Evolutionary conservation across 2,113 vertebrate species (phyloP), one percentile per base, ranked within the genome.

Genomic region (Ardeotis arabs): DNA sequence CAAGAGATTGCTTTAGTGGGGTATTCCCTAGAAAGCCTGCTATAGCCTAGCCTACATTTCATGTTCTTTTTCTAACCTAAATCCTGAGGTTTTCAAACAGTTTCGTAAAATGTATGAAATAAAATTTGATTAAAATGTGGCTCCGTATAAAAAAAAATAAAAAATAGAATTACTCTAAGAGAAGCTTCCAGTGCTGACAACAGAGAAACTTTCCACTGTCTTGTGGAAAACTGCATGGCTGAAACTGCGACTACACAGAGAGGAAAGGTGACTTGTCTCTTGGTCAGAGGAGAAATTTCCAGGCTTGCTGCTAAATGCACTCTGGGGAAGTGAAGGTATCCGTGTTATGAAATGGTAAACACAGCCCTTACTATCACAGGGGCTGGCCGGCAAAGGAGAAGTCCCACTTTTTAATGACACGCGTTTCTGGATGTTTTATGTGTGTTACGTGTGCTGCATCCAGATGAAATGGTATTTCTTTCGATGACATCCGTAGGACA

Each of bases 11-110:
- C 83, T 81, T 56, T 56, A 60, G 52, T 33, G 19, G 49, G 33
- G 22, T 93, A 95, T 96, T 97, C 96, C 94, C 95, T 95, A 58
- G 93, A 89, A 94, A 94, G 85, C 78, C 50, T 4, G 5, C 50
- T 77, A 5, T n/a, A 68, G 60, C 86, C 76, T 84, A 84, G 53
- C 85, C 79, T 87, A 72, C 58, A 56, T 94, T 92, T 90, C 52
- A 55, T 64, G 17, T 77, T 80, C 67, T 47, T 88, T 59, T 77
- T 20, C 77, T 92, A 72, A 89, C 85, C 77, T 53, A 74, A 89
- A 90, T 92, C 64, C 62, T 22, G 60, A 84, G 66, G 14, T 81
- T 84, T 91, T 96, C 49, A 64, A 90, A 75, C 19, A 27, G 39
- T 87, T 93, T 41, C 52, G 53, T 86, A 24, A 92, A 83, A 67